Percentiles rank a stretch among this genome's conserved stretches.
phyloP scores from a whole-genome alignment of 2,797 vertebrate species.

The Spea hammondii region DNA sequence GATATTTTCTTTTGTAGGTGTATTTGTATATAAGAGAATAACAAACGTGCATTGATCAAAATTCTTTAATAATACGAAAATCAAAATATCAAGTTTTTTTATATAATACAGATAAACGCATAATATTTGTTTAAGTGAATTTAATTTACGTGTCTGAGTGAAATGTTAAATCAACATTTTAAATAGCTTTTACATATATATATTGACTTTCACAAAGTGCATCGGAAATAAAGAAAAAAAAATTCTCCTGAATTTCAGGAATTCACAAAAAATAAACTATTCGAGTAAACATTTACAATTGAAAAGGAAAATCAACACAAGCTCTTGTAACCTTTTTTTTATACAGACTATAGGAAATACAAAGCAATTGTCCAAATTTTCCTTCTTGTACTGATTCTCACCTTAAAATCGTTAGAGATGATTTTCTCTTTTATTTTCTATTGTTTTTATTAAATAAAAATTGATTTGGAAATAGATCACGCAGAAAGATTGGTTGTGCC shows the following conservation, averaged over 20 bases:
- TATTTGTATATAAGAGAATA: conserved; percentile 46
- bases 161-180: conserved; percentile 91
- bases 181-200: conserved; percentile 99
- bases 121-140: conserved; percentile 91
- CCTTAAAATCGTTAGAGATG: conserved; percentile 68
- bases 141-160: conserved; percentile 86
- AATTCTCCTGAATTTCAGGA: conserved; percentile 93
- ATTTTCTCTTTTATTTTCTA: conserved; percentile 52
- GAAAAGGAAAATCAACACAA: conserved; percentile 71
- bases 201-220: conserved; percentile 99
- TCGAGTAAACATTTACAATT: conserved; percentile 91
- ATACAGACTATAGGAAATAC: conserved; percentile 82
- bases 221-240: conserved; percentile 87
- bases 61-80: conserved; percentile 99
- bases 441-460: conserved; percentile 43
- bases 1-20: background rate
- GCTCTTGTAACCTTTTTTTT: conserved; percentile 82
- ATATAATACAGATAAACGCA: conserved; percentile 98
- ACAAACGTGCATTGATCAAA: conserved; percentile 70
- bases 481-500: conserved; percentile 36
- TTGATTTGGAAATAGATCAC: conserved; percentile 62
- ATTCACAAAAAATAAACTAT: conserved; percentile 87
- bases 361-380: conserved; percentile 75
- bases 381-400: conserved; percentile 64
- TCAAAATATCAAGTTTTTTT: conserved; percentile 91